Evolutionary conservation across 2,113 vertebrate genomes (phyloP).

Genomic region (Prionailurus bengalensis): DNA sequence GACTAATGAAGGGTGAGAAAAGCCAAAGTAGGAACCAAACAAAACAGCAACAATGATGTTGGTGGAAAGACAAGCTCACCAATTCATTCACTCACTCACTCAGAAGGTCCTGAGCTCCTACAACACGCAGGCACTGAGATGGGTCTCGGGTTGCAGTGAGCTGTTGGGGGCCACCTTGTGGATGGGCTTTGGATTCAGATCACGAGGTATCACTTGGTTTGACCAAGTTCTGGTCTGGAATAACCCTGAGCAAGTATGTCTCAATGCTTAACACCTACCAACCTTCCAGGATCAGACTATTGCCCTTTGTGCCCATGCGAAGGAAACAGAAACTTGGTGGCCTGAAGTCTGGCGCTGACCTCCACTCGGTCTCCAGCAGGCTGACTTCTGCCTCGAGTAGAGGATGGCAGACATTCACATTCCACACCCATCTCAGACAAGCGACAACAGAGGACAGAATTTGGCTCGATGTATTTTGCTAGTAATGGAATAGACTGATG

Average conservation of each 20-base stretch:
- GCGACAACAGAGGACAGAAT: not conserved
- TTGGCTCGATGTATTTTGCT: not conserved
- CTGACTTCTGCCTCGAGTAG: not conserved
- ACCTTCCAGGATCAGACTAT: too few species aligned
- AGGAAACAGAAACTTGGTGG: not conserved
- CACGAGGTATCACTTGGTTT: not conserved
- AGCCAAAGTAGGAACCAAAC: not conserved
- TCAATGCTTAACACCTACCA: too few species aligned
- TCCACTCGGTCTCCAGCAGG: not conserved
- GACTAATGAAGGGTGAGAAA: not conserved
- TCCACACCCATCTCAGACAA: not conserved
- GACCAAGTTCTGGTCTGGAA: not conserved
- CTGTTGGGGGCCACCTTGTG: rapidly evolving
- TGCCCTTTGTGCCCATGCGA: rapidly evolving
- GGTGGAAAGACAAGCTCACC: not conserved
- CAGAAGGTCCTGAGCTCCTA: not conserved
- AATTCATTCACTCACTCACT: too few species aligned
- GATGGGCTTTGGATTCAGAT: not conserved
- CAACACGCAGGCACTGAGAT: rapidly evolving
- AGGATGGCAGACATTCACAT: not conserved
- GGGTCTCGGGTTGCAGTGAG: not conserved
- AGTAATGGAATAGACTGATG: not conserved
- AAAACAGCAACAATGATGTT: not conserved
- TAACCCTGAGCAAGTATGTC: not conserved
- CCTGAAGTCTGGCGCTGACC: not conserved